Conservation (phyloP, 2,113 vertebrate genomes). For the Cricetomys ansorgei region DNA sequence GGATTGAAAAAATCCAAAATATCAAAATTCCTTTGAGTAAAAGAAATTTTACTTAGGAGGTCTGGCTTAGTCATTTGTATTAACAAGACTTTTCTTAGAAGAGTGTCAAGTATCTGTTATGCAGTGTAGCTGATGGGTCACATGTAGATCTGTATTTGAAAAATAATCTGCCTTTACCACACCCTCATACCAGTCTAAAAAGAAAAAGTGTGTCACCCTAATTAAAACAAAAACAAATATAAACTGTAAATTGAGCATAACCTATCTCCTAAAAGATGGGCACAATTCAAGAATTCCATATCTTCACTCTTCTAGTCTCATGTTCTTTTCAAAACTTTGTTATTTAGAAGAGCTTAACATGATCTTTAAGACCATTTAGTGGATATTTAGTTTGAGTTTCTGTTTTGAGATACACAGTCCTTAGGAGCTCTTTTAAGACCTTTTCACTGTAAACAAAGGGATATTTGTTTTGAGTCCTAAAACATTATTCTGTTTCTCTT, state of each 20-base stretch:
- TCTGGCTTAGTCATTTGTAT: conserved; percentile 65
- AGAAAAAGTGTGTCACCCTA: conserved; percentile 38
- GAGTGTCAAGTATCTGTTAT: conserved; percentile 64
- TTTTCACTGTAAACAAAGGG: conserved; percentile 58
- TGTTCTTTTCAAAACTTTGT: conserved; percentile 64
- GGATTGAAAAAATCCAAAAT: conserved; percentile 66
- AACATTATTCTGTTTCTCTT: conserved; percentile 59
- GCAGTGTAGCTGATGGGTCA: conserved; percentile 65
- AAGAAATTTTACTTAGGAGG: conserved; percentile 67
- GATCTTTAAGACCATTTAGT: conserved; percentile 49
- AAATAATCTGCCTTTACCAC: conserved; percentile 51
- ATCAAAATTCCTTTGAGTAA: conserved; percentile 68
- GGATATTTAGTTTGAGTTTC: conserved; percentile 69
- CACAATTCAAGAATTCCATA: conserved; percentile 53
- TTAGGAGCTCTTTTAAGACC: conserved; percentile 51
- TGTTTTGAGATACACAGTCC: conserved; percentile 54
- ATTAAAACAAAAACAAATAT: conserved; percentile 61
- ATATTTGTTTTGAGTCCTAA: conserved; percentile 63
- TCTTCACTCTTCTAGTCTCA: conserved; percentile 52
- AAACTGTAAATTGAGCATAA: conserved; percentile 67
- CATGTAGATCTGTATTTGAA: conserved; percentile 66
- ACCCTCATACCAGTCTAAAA: background rate
- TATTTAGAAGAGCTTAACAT: conserved; percentile 68
- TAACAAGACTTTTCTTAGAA: conserved; percentile 70
- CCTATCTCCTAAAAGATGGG: conserved; percentile 50